Conservation (phyloP, 2,888 invertebrate genomes). For the Epinotia demarniana region DNA sequence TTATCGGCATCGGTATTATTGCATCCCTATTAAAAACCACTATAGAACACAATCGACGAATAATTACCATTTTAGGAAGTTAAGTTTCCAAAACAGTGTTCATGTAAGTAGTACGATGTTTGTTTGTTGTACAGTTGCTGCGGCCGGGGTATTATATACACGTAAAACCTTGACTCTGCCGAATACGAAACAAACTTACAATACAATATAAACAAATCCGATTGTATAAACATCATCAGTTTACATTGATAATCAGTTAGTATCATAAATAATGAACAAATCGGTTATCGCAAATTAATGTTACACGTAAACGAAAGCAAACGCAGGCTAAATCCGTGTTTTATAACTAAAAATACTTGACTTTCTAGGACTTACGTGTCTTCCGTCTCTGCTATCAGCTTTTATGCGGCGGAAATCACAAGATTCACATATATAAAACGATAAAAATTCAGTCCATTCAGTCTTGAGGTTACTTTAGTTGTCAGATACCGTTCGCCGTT, state of each 20-base stretch:
- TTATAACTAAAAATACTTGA: not conserved
- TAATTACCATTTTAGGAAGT: no score
- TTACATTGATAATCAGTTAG: constrained; percentile 9
- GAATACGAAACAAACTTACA: not conserved
- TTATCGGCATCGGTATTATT: no score
- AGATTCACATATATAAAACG: constrained; percentile 57
- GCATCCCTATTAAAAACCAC: no score
- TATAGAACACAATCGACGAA: no score
- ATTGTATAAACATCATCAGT: constrained; percentile 9
- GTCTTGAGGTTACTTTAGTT: constrained; percentile 73
- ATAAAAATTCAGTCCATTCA: constrained; percentile 76
- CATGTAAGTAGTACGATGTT: not conserved
- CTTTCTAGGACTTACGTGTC: constrained; percentile 31
- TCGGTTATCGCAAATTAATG: constrained; percentile 29
- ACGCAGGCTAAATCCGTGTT: not conserved
- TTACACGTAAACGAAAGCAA: constrained; percentile 29
- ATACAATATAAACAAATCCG: constrained; percentile 15
- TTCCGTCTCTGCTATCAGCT: constrained; percentile 18
- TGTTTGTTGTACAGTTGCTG: constrained; percentile 20
- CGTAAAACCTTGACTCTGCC: not conserved
- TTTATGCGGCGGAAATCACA: constrained; percentile 50
- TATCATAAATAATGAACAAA: constrained; percentile 30
- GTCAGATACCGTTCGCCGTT: constrained; percentile 56
- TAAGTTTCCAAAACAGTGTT: not conserved
- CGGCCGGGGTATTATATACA: not conserved